Conservation (phyloP, 2,113 vertebrate species). For the Oenanthe melanoleuca region DNA sequence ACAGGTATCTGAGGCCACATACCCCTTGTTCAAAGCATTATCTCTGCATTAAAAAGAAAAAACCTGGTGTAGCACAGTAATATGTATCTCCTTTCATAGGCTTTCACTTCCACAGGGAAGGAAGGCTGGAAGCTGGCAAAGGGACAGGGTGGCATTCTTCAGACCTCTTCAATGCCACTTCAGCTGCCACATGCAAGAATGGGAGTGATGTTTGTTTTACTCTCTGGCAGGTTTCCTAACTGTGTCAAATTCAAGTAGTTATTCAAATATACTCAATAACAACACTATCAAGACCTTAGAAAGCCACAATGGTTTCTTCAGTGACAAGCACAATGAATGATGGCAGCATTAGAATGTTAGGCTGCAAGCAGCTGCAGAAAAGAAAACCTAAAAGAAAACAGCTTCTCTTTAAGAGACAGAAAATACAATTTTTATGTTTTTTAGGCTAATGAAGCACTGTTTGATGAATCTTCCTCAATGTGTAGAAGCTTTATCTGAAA, state of each 20-base stretch:
- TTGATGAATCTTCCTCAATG: not conserved
- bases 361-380: not conserved
- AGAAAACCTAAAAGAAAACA: not conserved
- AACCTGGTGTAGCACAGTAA: not conserved
- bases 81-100: not conserved
- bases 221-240: not conserved
- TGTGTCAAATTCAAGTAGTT: constrained; percentile 9
- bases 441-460: not conserved
- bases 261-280: constrained; percentile 4
- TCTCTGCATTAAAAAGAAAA: not conserved
- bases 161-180: constrained; percentile 13
- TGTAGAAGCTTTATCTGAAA: not conserved
- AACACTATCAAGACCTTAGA: not conserved
- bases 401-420: not conserved
- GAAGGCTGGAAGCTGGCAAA: not conserved
- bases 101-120: not conserved
- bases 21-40: not conserved
- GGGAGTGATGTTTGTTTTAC: not conserved
- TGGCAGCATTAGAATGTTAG: not conserved
- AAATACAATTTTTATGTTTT: not conserved
- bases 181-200: not conserved
- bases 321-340: not conserved
- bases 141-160: not conserved
- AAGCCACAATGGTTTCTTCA: not conserved
- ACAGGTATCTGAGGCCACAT: not conserved